Conservation (phyloP, 2,113 vertebrate species). For the Gallinago jamesoni region DNA sequence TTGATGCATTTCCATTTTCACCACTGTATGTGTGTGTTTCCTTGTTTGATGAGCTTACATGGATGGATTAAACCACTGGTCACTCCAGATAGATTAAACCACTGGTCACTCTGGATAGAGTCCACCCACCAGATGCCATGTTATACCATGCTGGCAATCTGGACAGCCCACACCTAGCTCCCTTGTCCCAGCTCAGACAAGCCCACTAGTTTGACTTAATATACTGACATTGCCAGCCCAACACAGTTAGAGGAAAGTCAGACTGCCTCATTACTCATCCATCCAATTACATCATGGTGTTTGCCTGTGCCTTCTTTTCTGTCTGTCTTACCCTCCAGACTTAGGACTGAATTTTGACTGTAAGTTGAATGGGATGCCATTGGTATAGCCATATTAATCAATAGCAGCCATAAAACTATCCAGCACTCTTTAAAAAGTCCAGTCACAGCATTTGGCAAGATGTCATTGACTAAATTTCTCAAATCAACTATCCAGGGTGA, state of each 20-base stretch:
- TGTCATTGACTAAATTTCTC: conserved; percentile 35
- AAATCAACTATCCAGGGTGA: conserved; percentile 17
- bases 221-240: not conserved
- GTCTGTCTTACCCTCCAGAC: not conserved
- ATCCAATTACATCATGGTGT: conserved; percentile 35
- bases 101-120: not conserved
- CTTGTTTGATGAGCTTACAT: not conserved
- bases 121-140: not conserved
- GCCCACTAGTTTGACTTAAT: not conserved
- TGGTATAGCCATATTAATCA: conserved; percentile 35
- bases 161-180: not conserved
- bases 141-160: not conserved
- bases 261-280: conserved; percentile 13
- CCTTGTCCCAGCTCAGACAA: not conserved
- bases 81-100: not conserved
- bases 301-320: conserved; percentile 10
- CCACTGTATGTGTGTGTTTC: not conserved
- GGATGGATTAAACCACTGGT: not conserved
- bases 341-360: conserved; percentile 20
- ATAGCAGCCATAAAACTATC: conserved; percentile 42
- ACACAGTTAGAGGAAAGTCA: conserved; percentile 6
- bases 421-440: not conserved
- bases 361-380: conserved; percentile 20
- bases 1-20: conserved; percentile 41
- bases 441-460: conserved; percentile 55